These are phyloP conservation scores for Spinus pinus DNA, from an alignment of 2,797 vertebrate species.

Conservation along the genomic window DNA sequence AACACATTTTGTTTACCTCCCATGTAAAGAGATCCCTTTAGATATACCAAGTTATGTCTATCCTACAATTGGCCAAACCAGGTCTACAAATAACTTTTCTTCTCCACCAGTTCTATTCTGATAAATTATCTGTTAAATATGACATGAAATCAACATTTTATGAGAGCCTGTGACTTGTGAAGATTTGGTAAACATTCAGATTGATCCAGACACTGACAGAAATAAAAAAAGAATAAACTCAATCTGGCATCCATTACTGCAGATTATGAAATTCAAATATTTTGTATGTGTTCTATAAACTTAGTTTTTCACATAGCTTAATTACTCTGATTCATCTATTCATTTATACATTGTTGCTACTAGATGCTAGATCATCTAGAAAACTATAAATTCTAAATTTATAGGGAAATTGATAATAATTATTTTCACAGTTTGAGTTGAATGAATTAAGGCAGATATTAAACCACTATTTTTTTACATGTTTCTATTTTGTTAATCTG, in stretches of 20 bases:
- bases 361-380: not conserved
- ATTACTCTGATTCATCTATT: slow-evolving; percentile 15
- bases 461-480: not conserved
- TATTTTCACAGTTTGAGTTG: slow-evolving; percentile 10
- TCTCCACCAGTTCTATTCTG: not conserved
- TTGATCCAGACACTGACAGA: not conserved
- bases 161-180: not conserved
- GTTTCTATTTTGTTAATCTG: not conserved
- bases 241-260: not conserved
- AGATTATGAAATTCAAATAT: not conserved
- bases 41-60: not conserved
- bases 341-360: not conserved
- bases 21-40: not conserved
- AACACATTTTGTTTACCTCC: not conserved
- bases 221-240: not conserved
- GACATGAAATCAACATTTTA: not conserved
- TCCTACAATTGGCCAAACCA: not conserved
- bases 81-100: not conserved
- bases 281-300: not conserved
- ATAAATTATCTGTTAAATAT: not conserved
- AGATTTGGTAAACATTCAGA: not conserved
- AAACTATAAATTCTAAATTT: not conserved
- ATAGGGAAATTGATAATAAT: not conserved
- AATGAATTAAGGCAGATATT: not conserved
- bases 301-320: not conserved